A percentile compares a stretch with the other conserved stretches of the same genome.
Evolutionary conservation across 1,140 invertebrate species (phyloP).

Genomic region (Pseudomyrmex pallidus): DNA sequence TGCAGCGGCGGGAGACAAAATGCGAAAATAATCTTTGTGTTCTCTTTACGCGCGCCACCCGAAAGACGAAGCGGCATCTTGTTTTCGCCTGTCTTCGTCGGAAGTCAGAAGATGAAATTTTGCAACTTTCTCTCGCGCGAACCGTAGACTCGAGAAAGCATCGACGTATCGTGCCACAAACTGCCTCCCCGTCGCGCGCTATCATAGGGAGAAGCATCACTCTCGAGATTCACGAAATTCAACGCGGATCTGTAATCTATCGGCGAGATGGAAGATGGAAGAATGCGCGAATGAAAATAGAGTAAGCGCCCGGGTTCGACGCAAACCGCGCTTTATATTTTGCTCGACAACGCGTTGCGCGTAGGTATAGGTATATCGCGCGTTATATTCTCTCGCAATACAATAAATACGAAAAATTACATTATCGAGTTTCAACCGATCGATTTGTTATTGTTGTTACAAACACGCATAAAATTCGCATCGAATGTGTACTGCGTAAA

Average conservation of each 20-base stretch:
- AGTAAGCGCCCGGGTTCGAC: not conserved
- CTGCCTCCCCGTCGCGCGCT: not conserved
- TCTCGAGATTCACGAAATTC: conserved; percentile 38
- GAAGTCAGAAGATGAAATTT: conserved; percentile 47
- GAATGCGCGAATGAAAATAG: conserved; percentile 1
- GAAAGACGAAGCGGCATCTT: not conserved
- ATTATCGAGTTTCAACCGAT: not conserved
- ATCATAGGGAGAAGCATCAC: conserved; percentile 62
- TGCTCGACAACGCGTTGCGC: not conserved
- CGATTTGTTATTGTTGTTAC: not conserved
- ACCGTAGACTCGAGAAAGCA: not conserved
- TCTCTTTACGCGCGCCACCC: not conserved
- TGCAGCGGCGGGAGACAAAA: conserved; percentile 26
- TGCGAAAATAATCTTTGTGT: conserved; percentile 30
- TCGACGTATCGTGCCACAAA: not conserved
- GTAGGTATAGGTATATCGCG: not conserved
- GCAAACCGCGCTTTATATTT: conserved; percentile 19
- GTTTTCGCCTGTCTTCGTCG: not conserved
- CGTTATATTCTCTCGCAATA: not conserved
- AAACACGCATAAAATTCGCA: not conserved
- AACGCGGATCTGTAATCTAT: conserved; percentile 55
- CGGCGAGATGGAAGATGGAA: not conserved
- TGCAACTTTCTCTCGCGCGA: conserved; percentile 35
- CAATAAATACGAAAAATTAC: conserved; percentile 20
- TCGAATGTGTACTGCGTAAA: not conserved